A percentile compares a stretch with the other conserved stretches of the same genome.
These are phyloP conservation scores for Drosophila atripex DNA, from an alignment of 2,888 invertebrate genomes.

Conservation along the genomic window DNA sequence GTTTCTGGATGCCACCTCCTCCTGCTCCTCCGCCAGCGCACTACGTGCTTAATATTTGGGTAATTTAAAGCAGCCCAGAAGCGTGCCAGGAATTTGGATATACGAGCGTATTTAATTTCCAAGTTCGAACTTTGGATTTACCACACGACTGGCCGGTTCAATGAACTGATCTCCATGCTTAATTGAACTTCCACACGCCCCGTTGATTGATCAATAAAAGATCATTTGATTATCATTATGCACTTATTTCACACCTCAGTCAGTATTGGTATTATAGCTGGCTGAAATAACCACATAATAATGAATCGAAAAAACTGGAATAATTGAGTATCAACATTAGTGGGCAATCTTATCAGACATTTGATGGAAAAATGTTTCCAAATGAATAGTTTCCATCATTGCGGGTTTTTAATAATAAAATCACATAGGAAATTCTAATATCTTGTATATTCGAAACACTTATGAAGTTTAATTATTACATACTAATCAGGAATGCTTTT, in stretches of 20 bases:
- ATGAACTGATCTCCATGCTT: conserved; percentile 53
- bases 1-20: conserved; percentile 16
- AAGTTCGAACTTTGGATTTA: conserved; percentile 36
- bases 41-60: conserved; percentile 69
- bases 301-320: conserved; percentile 21
- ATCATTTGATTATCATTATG: conserved; percentile 56
- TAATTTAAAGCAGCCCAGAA: conserved; percentile 79
- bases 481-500: no score
- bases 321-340: conserved; percentile 27
- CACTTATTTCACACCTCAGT: conserved; percentile 59
- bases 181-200: conserved; percentile 17
- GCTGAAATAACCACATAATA: conserved; percentile 29
- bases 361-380: not conserved
- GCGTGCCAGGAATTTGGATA: conserved; percentile 63
- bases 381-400: not conserved
- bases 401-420: not conserved
- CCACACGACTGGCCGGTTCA: conserved; percentile 50
- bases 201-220: conserved; percentile 56
- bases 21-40: conserved; percentile 8
- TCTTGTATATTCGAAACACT: no score
- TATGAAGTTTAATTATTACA: not conserved
- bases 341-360: not conserved
- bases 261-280: conserved; percentile 32
- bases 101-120: conserved; percentile 21
- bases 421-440: not conserved